Percentiles rank a stretch among this genome's conserved stretches.
These are phyloP conservation scores for Mixornis gularis DNA, from an alignment of 2,113 vertebrate species.

Conservation along the genomic window DNA sequence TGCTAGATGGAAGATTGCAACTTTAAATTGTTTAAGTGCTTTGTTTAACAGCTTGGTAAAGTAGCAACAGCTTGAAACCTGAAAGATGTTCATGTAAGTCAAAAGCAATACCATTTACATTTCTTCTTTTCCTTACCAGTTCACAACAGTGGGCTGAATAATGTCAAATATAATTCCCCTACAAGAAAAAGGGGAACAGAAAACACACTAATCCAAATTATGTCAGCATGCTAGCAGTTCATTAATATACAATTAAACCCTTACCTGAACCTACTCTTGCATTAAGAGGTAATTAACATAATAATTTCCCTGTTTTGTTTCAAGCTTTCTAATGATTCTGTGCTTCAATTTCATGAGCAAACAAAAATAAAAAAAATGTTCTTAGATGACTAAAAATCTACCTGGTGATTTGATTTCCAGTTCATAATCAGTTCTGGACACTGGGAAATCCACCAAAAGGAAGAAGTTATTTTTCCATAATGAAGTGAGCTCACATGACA, in stretches of 20 bases:
- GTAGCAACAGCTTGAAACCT: background rate
- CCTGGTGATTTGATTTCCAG: background rate
- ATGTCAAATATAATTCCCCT: background rate
- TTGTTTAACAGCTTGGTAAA: background rate
- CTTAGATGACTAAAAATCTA: background rate
- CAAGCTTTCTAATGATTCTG: background rate
- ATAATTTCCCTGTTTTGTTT: background rate
- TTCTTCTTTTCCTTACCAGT: background rate
- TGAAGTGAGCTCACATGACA: background rate
- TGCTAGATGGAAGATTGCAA: background rate
- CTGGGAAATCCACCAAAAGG: background rate
- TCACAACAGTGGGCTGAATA: background rate
- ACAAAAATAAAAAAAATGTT: background rate
- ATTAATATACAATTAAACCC: background rate
- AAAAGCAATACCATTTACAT: background rate
- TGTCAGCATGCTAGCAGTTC: background rate
- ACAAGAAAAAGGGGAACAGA: background rate
- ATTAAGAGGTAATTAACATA: background rate
- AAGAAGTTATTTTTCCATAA: background rate
- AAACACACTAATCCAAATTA: background rate
- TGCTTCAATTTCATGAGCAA: background rate
- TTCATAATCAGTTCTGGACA: background rate
- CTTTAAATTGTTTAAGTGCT: background rate
- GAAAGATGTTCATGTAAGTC: background rate
- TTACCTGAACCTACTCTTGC: background rate